phyloP scores from a whole-genome alignment of 2,113 vertebrate genomes.

The Cardinalis cardinalis region DNA sequence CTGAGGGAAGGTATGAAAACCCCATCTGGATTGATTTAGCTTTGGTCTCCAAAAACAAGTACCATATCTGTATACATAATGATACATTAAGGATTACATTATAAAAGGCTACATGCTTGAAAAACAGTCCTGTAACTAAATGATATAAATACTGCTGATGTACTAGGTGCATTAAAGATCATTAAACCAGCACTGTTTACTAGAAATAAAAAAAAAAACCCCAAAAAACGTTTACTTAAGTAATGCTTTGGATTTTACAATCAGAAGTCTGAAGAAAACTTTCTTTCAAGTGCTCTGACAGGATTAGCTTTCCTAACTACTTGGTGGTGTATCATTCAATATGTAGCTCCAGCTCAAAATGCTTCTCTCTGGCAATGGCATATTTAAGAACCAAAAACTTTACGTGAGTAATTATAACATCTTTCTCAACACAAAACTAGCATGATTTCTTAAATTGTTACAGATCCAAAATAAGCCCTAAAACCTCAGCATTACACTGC shows the following conservation, averaged over 20 bases:
- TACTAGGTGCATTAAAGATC: background rate
- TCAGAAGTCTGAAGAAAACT: background rate
- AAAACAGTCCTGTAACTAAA: background rate
- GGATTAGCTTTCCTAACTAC: background rate
- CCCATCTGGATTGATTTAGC: conserved; percentile 40
- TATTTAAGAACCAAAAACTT: background rate
- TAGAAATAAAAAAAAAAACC: background rate
- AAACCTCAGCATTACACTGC: conserved; percentile 55
- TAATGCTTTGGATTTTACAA: background rate
- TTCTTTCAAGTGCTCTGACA: background rate
- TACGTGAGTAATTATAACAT: background rate
- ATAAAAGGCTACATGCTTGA: background rate
- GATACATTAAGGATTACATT: conserved; percentile 1
- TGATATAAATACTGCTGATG: background rate
- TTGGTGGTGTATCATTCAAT: background rate
- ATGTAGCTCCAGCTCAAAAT: background rate
- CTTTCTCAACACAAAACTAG: background rate
- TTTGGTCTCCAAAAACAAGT: conserved; percentile 13
- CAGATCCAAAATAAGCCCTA: background rate
- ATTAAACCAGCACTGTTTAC: background rate
- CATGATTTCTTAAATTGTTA: background rate
- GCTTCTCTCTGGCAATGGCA: background rate
- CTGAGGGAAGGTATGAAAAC: conserved; percentile 3
- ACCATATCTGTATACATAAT: background rate
- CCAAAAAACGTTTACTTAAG: background rate